Evolutionary conservation across 1,140 invertebrate species (phyloP).

Genomic region (Philaenus spumarius): DNA sequence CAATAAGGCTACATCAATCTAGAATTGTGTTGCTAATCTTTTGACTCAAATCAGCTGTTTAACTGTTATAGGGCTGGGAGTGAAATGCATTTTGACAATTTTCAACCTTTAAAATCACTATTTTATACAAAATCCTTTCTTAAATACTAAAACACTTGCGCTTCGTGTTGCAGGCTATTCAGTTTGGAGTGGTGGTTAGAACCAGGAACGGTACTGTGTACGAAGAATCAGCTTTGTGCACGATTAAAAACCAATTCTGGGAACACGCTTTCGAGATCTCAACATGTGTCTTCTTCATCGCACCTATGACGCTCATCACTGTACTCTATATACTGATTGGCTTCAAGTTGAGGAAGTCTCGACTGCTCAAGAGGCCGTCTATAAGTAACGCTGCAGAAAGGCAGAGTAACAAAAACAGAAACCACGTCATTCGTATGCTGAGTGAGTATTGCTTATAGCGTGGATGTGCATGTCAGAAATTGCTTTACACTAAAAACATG

Average conservation of each 20-base stretch:
- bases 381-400: constrained; percentile 10
- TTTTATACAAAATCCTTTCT: too few species aligned
- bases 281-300: constrained; percentile 75
- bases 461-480: too few species aligned
- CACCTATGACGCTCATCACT: constrained; percentile 80
- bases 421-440: constrained; percentile 58
- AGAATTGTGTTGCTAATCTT: too few species aligned
- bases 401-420: constrained; percentile 25
- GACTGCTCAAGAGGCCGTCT: constrained; percentile 40
- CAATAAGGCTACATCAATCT: too few species aligned
- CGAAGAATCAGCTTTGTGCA: constrained; percentile 38
- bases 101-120: too few species aligned
- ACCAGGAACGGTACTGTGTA: constrained; percentile 16
- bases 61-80: too few species aligned
- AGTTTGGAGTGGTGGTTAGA: constrained; percentile 58
- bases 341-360: constrained; percentile 58
- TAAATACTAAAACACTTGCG: too few species aligned
- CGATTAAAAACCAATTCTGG: constrained; percentile 42
- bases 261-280: constrained; percentile 75
- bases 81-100: too few species aligned
- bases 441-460: too few species aligned
- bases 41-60: too few species aligned
- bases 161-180: constrained; percentile 62
- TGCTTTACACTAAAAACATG: too few species aligned
- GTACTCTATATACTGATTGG: constrained; percentile 80